Conservation (phyloP, 2,113 vertebrate genomes). For the Percopsis transmontana region DNA sequence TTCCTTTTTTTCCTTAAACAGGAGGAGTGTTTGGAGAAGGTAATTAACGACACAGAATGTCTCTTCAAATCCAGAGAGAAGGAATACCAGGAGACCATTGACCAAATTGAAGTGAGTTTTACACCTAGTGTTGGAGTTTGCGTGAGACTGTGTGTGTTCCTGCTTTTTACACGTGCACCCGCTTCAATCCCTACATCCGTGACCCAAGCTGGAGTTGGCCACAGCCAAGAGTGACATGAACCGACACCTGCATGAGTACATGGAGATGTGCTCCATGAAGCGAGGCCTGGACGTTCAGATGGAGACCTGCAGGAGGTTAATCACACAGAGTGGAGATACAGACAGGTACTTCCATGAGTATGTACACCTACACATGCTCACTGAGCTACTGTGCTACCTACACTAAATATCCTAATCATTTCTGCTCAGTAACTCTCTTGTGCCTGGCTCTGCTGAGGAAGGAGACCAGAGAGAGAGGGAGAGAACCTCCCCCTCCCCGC, state of each 20-base stretch:
- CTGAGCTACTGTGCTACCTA: background rate
- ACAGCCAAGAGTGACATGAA: conserved; percentile 98
- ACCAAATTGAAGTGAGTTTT: conserved; percentile 92
- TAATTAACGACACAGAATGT: conserved; percentile 95
- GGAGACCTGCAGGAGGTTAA: conserved; percentile 95
- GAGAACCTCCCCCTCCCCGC: conserved; percentile 54
- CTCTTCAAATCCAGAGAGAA: conserved; percentile 95
- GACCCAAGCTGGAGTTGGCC: conserved; percentile 87
- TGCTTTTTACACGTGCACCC: background rate
- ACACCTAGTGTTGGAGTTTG: background rate
- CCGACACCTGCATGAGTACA: conserved; percentile 95
- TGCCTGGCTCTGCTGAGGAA: conserved; percentile 55
- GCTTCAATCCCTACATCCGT: background rate
- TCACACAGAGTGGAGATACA: conserved; percentile 93
- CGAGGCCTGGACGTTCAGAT: conserved; percentile 96
- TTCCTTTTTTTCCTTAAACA: conserved; percentile 66
- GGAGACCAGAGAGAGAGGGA: conserved; percentile 68
- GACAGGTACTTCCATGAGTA: conserved; percentile 52
- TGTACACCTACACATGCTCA: no score
- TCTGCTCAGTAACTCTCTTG: conserved; percentile 57
- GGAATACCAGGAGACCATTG: conserved; percentile 98
- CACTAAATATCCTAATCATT: no score
- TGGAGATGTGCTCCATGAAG: conserved; percentile 99
- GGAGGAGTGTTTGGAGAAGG: conserved; percentile 95
- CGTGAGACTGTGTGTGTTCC: background rate